These are phyloP conservation scores for Cardinalis cardinalis DNA, from an alignment of 2,113 vertebrate species.

Conservation along the genomic window DNA sequence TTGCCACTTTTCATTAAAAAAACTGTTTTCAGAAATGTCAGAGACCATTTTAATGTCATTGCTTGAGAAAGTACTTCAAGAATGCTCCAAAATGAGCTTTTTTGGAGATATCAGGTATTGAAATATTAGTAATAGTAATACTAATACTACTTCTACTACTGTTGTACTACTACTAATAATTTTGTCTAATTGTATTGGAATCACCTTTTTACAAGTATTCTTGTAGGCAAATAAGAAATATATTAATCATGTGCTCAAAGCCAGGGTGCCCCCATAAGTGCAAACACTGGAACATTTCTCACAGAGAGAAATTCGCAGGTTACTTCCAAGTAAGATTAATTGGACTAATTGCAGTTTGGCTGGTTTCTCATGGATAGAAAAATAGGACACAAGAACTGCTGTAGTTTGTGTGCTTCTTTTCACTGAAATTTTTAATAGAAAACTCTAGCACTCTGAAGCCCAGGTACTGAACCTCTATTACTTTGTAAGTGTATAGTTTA, in stretches of 20 bases:
- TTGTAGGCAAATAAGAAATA: neutral
- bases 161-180: too few species aligned
- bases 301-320: neutral
- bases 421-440: neutral
- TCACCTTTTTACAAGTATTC: neutral
- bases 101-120: neutral
- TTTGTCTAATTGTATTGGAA: neutral
- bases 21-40: neutral
- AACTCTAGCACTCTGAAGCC: neutral
- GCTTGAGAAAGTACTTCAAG: neutral
- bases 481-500: neutral
- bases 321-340: neutral
- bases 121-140: neutral
- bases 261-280: neutral
- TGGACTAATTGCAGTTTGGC: neutral
- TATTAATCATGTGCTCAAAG: neutral
- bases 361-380: neutral
- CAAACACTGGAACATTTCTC: neutral
- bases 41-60: conserved; percentile 17
- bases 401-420: neutral
- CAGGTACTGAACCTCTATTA: neutral
- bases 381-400: neutral
- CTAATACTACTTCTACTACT: too few species aligned
- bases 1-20: conserved; percentile 11
- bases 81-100: neutral